These are phyloP conservation scores for Ageneiosus marmoratus DNA, from an alignment of 2,113 vertebrate genomes.

Conservation along the genomic window DNA sequence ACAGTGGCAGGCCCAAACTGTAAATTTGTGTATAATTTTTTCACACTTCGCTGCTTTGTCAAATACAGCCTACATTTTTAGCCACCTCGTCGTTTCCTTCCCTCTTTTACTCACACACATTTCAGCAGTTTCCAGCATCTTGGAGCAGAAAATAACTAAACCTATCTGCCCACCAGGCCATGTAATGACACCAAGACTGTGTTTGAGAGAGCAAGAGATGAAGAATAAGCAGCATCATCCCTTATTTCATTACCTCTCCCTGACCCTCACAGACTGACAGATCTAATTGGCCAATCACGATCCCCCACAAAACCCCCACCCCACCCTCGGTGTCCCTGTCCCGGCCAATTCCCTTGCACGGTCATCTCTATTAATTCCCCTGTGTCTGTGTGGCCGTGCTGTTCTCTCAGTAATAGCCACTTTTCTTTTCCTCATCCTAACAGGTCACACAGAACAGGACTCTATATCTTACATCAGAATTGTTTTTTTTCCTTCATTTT, in stretches of 20 bases:
- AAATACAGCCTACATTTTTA: constrained; percentile 30
- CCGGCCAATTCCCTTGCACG: constrained; percentile 62
- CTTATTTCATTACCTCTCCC: constrained; percentile 77
- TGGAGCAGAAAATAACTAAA: constrained; percentile 69
- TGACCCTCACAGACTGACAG: constrained; percentile 78
- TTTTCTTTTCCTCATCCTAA: constrained; percentile 42
- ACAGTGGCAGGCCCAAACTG: not conserved
- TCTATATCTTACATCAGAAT: not conserved
- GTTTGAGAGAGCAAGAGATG: constrained; percentile 58
- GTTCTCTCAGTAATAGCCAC: constrained; percentile 62
- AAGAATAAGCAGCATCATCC: constrained; percentile 63
- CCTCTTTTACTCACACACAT: constrained; percentile 7
- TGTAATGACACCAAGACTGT: constrained; percentile 74
- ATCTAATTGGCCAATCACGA: constrained; percentile 78
- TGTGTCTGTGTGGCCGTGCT: constrained; percentile 62
- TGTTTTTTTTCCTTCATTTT: not conserved
- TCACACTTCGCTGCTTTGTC: constrained; percentile 4
- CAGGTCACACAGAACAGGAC: constrained; percentile 11
- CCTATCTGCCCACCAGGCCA: constrained; percentile 72
- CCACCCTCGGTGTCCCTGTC: constrained; percentile 58
- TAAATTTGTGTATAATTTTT: not conserved
- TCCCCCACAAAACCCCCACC: constrained; percentile 27
- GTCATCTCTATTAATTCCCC: constrained; percentile 57
- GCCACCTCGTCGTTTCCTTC: constrained; percentile 5
- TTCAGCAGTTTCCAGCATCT: constrained; percentile 62